These are phyloP conservation scores for Eulemur macaco DNA, from an alignment of 2,113 vertebrate species.

Conservation along the genomic window DNA sequence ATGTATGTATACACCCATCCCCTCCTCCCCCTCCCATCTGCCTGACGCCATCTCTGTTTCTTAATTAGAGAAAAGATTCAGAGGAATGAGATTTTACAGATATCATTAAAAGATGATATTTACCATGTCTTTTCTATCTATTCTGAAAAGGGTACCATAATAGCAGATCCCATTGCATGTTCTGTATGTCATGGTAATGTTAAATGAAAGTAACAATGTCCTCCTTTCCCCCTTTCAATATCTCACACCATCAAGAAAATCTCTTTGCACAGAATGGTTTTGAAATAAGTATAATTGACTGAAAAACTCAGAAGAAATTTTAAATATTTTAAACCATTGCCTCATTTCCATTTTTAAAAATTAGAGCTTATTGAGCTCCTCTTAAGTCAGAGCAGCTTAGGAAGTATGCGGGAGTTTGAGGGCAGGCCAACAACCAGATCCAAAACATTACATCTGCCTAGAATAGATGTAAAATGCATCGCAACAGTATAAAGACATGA, in stretches of 20 bases:
- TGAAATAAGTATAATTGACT: constrained; percentile 13
- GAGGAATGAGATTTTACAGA: background rate
- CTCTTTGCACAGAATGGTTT: background rate
- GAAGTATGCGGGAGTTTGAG: constrained; percentile 26
- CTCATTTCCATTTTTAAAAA: constrained; percentile 55
- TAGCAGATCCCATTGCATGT: background rate
- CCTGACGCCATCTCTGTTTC: background rate
- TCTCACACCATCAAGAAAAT: constrained; percentile 6
- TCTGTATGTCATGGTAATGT: background rate
- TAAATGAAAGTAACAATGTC: background rate
- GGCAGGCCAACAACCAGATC: constrained; percentile 26
- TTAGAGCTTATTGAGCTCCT: background rate
- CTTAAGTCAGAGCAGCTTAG: constrained; percentile 40
- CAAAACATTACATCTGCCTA: background rate
- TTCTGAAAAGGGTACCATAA: background rate
- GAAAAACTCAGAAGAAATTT: background rate
- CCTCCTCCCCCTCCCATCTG: no score
- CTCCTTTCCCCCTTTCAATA: background rate
- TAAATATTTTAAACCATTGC: constrained; percentile 45
- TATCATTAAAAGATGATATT: constrained; percentile 6
- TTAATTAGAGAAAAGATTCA: constrained; percentile 6
- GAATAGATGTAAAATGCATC: constrained; percentile 16
- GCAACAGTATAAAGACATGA: background rate
- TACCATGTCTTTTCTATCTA: background rate
- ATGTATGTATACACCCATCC: no score